Evolutionary conservation across 2,797 vertebrate genomes (phyloP).

Genomic region (Novumbra hubbsi): DNA sequence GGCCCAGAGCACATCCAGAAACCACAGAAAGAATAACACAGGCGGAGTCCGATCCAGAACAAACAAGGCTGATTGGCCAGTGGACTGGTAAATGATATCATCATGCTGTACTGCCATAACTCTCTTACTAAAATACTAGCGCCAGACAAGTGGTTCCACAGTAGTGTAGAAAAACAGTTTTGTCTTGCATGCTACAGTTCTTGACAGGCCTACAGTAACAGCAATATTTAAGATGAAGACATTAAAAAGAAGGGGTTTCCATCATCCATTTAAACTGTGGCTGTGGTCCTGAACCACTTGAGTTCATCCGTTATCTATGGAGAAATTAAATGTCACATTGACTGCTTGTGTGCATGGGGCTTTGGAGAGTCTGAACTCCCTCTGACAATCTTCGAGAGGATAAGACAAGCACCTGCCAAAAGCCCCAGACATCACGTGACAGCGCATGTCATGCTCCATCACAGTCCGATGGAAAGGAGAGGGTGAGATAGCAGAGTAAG

Average conservation of each 20-base stretch:
- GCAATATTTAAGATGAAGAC: slow-evolving; percentile 10
- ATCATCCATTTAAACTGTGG: slow-evolving; percentile 11
- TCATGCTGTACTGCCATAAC: slow-evolving; percentile 31
- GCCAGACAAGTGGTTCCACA: slow-evolving; percentile 5
- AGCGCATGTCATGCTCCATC: slow-evolving; percentile 13
- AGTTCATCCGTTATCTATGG: slow-evolving; percentile 20
- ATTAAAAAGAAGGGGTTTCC: slow-evolving; percentile 15
- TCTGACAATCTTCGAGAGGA: slow-evolving; percentile 26
- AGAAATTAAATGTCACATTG: slow-evolving; percentile 32
- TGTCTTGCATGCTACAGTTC: not conserved
- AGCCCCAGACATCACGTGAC: slow-evolving; percentile 44
- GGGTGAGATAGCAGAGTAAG: slow-evolving; percentile 2
- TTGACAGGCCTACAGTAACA: not conserved
- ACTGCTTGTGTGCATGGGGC: slow-evolving; percentile 44
- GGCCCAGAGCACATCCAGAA: slow-evolving; percentile 53
- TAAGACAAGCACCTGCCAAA: slow-evolving; percentile 47
- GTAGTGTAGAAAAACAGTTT: not conserved
- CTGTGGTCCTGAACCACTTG: slow-evolving; percentile 12
- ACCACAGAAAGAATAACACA: slow-evolving; percentile 47
- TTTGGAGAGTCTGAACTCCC: slow-evolving; percentile 34
- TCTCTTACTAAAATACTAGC: slow-evolving; percentile 5
- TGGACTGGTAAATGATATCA: slow-evolving; percentile 45
- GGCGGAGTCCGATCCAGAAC: slow-evolving; percentile 39
- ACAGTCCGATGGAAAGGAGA: not conserved
- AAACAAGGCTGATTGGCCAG: slow-evolving; percentile 49